phyloP scores from a whole-genome alignment of 37 sponge, comb jelly and placozoan species.

The Bolinopsis microptera region DNA sequence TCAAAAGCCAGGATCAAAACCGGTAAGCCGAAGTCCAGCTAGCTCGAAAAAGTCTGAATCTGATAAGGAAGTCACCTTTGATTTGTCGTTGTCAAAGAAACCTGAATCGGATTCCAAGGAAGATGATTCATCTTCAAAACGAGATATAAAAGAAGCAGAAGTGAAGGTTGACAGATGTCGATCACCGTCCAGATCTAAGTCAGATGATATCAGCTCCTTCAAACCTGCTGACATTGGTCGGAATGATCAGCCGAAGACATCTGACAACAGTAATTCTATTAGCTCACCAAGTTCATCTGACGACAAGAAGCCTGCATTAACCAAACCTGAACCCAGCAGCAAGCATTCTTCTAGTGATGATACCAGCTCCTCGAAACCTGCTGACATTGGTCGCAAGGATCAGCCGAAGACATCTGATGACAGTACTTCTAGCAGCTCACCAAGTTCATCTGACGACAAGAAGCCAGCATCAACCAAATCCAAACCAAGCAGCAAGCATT shows the following conservation, averaged over 20 bases:
- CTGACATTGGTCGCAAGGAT: neutral
- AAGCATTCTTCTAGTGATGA: neutral
- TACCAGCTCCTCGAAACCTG: too few species aligned
- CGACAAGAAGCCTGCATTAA: neutral
- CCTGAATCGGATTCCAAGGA: neutral
- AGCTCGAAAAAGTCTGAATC: neutral
- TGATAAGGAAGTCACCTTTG: neutral
- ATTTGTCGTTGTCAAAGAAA: neutral
- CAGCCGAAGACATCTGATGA: neutral
- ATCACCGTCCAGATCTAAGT: neutral
- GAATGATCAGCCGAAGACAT: neutral
- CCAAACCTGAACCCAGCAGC: neutral
- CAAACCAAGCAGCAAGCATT: too few species aligned
- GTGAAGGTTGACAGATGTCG: neutral
- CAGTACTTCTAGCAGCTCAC: neutral
- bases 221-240: neutral
- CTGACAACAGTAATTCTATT: neutral
- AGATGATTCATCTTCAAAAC: neutral
- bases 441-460: too few species aligned
- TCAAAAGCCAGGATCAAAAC: neutral
- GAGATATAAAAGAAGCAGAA: neutral
- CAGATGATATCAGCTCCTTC: neutral
- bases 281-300: neutral
- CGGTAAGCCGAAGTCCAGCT: neutral
- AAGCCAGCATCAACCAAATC: too few species aligned